phyloP scores from a whole-genome alignment of 2,113 vertebrate species.

The Chaetorhynchus papuensis region DNA sequence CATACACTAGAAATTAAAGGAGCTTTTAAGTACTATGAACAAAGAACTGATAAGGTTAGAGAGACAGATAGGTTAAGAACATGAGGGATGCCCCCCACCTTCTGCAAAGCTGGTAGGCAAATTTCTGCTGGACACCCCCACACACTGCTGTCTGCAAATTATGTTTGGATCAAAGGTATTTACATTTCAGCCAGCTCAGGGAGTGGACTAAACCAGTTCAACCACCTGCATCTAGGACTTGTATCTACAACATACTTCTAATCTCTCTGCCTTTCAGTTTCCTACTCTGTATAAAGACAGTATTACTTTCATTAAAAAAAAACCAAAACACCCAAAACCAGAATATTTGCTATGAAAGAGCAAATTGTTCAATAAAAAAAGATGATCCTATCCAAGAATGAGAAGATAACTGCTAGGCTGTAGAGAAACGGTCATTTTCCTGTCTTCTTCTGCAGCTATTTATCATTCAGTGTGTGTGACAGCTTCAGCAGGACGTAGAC shows the following conservation, averaged over 20 bases:
- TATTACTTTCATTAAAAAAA: not conserved
- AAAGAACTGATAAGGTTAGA: not conserved
- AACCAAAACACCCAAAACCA: too few relatives aligned
- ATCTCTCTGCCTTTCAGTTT: not conserved
- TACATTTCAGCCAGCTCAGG: not conserved
- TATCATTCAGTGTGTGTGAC: not conserved
- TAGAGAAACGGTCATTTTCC: not conserved
- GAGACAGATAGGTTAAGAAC: not conserved
- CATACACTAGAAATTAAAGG: not conserved
- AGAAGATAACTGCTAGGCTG: not conserved
- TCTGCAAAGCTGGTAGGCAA: not conserved
- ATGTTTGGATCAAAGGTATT: not conserved
- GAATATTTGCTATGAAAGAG: not conserved
- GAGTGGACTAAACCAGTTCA: not conserved
- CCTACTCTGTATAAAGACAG: not conserved
- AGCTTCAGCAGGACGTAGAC: not conserved
- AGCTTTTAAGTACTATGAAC: not conserved
- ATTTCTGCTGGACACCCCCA: not conserved
- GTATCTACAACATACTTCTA: not conserved
- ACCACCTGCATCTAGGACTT: not conserved
- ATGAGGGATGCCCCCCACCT: not conserved
- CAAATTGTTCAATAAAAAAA: not conserved
- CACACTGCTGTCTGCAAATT: not conserved
- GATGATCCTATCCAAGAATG: not conserved
- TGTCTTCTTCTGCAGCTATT: not conserved